Evolutionary conservation across 2,888 invertebrate species (phyloP).

Genomic region (Chalcis sispes): DNA sequence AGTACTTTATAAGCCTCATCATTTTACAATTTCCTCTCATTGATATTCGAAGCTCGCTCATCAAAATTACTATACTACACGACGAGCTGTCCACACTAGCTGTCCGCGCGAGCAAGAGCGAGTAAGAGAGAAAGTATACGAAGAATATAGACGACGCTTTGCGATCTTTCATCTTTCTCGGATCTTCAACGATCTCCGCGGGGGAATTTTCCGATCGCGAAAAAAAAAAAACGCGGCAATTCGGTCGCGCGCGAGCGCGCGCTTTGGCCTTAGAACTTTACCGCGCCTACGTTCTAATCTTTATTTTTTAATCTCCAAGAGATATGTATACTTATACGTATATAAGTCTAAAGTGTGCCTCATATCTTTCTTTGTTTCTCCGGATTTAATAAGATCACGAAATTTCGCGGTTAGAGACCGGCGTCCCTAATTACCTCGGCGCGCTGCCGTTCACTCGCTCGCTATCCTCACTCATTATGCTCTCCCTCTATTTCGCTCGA

Average conservation of each 20-base stretch:
- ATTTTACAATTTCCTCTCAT: constrained; percentile 12
- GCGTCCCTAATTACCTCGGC: constrained; percentile 67
- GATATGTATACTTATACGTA: constrained; percentile 7
- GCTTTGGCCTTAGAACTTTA: too few species aligned
- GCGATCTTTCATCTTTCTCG: too few species aligned
- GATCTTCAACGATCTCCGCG: too few species aligned
- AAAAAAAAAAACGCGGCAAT: too few species aligned
- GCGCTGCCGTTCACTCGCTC: constrained; percentile 24
- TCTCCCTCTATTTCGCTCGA: not conserved
- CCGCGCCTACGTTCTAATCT: not conserved
- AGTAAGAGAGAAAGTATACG: too few species aligned
- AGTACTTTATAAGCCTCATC: too few species aligned
- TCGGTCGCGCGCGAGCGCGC: too few species aligned
- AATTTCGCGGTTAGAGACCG: constrained; percentile 73
- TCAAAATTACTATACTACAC: constrained; percentile 1
- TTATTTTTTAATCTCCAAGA: not conserved
- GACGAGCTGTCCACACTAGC: too few species aligned
- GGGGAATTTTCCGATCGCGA: too few species aligned
- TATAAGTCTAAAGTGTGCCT: not conserved
- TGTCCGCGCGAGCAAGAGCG: too few species aligned
- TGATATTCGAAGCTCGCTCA: constrained; percentile 14
- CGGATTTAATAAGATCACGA: constrained; percentile 72
- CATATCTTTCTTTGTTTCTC: constrained; percentile 31
- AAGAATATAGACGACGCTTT: too few species aligned
- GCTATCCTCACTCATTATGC: not conserved